Percentiles rank a stretch among this genome's conserved stretches.
Conservation (phyloP, 2,888 invertebrate species). For the Drosophila meridiana region DNA sequence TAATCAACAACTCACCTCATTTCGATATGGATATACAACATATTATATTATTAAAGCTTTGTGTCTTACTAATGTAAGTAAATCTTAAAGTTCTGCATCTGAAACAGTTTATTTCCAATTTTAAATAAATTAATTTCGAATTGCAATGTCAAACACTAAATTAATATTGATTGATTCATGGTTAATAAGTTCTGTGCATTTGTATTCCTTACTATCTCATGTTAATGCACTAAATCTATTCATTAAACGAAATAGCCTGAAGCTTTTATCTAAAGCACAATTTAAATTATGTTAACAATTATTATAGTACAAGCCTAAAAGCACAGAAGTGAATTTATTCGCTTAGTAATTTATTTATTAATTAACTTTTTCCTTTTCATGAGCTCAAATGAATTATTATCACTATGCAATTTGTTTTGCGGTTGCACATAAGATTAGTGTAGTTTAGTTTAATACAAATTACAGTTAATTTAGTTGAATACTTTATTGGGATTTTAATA, state of each 20-base stretch:
- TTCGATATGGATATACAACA: no score
- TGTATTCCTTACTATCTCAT: no score
- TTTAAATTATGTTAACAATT: neutral
- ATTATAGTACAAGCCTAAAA: neutral
- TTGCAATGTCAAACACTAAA: neutral
- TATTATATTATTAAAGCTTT: no score
- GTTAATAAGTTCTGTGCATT: fast-evolving
- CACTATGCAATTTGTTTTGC: neutral
- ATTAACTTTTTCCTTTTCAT: neutral
- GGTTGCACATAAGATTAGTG: neutral
- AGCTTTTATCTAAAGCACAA: neutral
- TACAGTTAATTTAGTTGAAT: neutral
- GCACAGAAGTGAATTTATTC: neutral
- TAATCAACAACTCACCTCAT: no score
- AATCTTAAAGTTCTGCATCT: no score
- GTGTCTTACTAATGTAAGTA: no score
- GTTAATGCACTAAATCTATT: neutral
- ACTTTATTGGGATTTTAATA: neutral
- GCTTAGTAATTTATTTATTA: neutral
- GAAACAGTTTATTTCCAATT: no score
- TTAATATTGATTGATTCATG: neutral
- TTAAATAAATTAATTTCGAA: neutral
- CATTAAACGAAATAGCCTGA: neutral
- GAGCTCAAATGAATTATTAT: neutral
- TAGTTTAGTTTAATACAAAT: neutral